Conservation (phyloP, 1,140 invertebrate genomes). For the Zophobas atratus region DNA sequence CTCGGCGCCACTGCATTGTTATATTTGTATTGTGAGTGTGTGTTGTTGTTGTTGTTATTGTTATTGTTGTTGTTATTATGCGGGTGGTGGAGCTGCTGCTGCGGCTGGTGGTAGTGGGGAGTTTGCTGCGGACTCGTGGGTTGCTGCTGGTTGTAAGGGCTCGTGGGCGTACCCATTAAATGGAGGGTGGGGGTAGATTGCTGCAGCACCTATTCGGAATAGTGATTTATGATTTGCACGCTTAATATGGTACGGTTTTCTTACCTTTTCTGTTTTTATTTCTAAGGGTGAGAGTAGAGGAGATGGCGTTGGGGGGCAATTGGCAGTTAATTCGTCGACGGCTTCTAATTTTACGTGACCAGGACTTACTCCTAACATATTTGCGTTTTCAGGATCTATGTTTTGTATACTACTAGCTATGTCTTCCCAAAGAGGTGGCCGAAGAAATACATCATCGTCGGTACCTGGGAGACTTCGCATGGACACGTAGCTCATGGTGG, state of each 20-base stretch:
- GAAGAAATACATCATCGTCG: slow-evolving; percentile 86
- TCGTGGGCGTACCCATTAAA: slow-evolving; percentile 69
- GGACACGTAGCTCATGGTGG: slow-evolving; percentile 71
- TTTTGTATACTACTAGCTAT: slow-evolving; percentile 91
- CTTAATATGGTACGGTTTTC: slow-evolving; percentile 3
- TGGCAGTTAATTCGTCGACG: slow-evolving; percentile 73
- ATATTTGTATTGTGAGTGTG: slow-evolving; percentile 62
- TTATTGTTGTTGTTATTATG: slow-evolving; percentile 59
- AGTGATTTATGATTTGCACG: too few species aligned
- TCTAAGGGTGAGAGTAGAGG: slow-evolving; percentile 81
- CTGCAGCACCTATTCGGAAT: slow-evolving; percentile 65
- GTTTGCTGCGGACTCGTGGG: slow-evolving; percentile 60
- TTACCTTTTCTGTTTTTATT: slow-evolving; percentile 78
- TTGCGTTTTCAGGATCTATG: slow-evolving; percentile 90
- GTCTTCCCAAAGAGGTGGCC: slow-evolving; percentile 89
- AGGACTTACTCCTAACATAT: slow-evolving; percentile 80
- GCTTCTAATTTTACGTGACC: slow-evolving; percentile 83
- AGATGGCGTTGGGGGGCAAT: slow-evolving; percentile 72
- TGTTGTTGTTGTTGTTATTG: slow-evolving; percentile 58
- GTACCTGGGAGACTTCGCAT: slow-evolving; percentile 67
- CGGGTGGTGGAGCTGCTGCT: slow-evolving; percentile 62
- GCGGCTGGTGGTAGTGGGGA: slow-evolving; percentile 63
- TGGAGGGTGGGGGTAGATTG: slow-evolving; percentile 71
- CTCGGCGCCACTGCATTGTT: slow-evolving; percentile 65
- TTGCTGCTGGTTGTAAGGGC: slow-evolving; percentile 65